These are phyloP conservation scores for Bergia sp. DNA, from an alignment of 92 coral and sea anemone genomes.

Conservation along the genomic window DNA sequence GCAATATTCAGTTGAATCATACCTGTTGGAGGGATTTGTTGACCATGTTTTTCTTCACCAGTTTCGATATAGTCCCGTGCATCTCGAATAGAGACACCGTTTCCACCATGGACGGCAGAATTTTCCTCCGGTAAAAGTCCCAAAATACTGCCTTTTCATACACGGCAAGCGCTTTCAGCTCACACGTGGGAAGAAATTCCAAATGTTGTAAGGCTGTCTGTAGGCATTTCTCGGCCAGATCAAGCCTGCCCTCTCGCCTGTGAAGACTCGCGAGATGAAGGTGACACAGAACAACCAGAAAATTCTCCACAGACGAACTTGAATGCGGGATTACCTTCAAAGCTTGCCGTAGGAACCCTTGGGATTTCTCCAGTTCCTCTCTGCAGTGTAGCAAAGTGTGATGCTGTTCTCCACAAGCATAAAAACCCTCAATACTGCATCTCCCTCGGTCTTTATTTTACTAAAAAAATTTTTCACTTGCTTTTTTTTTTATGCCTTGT, in stretches of 20 bases:
- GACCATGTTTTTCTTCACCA: neutral
- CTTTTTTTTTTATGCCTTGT: neutral
- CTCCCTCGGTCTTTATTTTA: neutral
- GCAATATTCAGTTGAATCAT: conserved; percentile 15
- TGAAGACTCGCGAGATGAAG: neutral
- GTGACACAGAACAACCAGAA: neutral
- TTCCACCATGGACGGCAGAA: neutral
- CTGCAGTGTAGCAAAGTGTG: neutral
- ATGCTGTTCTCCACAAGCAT: conserved; percentile 5
- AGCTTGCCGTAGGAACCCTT: neutral
- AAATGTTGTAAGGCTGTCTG: neutral
- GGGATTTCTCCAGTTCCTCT: neutral
- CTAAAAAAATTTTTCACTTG: neutral
- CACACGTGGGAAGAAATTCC: neutral
- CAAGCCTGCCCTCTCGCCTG: neutral
- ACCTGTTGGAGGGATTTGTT: conserved; percentile 4
- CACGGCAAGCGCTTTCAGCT: neutral
- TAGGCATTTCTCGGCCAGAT: neutral
- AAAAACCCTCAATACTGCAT: neutral
- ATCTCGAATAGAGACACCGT: neutral
- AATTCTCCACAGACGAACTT: neutral
- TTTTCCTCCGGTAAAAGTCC: neutral
- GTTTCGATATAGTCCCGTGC: too few species aligned
- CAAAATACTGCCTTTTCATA: conserved; percentile 20
- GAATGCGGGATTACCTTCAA: neutral